Evolutionary conservation across 1,140 invertebrate genomes (phyloP), one percentile per base, ranked within the genome.

Genomic region (Acromyrmex heyeri): DNA sequence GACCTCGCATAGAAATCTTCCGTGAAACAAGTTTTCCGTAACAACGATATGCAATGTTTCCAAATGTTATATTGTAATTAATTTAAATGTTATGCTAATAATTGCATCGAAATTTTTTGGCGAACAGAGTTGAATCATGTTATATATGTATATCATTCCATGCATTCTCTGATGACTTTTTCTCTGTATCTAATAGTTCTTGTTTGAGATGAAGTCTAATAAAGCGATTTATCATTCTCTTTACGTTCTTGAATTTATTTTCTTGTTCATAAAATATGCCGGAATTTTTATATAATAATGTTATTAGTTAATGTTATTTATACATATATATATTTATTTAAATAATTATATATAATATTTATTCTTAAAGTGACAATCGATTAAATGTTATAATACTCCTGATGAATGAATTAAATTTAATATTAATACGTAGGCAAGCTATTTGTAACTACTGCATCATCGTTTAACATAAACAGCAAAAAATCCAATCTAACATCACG

Each of bases 371-470:
- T 57, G 21, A 61, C 3, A 59, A 67, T 67, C 18, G 10, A 38
- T 38, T 38, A 38, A 67, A 44, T 21, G 5, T 12, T 44, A 44
- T 2, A 2, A 21, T 44, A 3, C 3, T 65, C 5, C 4, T 44
- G 30, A 65, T 65, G n/a, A 67, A 67, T 67, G 1, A 1, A 64
- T n/a, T 18, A 44, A 8, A 44, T 44, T 67, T 44, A 67, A 65
- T n/a, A 67, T 44, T 67, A 67, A 30, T 7, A 3, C 18, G 1
- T n/a, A 30, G 18, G 0, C 48, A n/a, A 4, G 44, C 24, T 27
- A 70, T 53, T 44, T 62, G 24, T 93, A 38, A 88, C 92, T 92
- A 92, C 62, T 50, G 12, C 79, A 69, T 57, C 62, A 48, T 27
- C 30, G 4, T 82, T 50, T 62, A 61, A 73, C 34, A 14, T 75